Evolutionary conservation across 2,888 invertebrate species (phyloP).

Genomic region (Sympetrum striolatum): DNA sequence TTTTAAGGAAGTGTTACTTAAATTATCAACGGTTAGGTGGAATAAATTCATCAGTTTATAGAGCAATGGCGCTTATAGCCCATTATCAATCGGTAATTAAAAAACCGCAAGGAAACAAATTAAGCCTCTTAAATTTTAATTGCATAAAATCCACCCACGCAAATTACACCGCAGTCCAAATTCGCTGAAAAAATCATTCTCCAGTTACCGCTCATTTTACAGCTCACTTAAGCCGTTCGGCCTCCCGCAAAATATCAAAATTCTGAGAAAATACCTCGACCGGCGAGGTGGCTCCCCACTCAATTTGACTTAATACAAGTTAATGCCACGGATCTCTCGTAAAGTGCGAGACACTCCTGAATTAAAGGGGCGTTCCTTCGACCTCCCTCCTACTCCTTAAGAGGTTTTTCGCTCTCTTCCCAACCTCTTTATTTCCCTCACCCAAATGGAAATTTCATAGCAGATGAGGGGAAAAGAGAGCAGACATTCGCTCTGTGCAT

Average conservation of each 20-base stretch:
- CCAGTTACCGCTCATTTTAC: neutral
- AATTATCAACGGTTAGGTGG: too few relatives aligned
- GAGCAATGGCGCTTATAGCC: too few relatives aligned
- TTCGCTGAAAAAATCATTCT: neutral
- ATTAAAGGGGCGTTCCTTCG: neutral
- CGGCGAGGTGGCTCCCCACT: neutral
- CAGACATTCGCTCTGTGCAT: neutral
- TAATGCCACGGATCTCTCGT: neutral
- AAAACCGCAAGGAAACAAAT: too few relatives aligned
- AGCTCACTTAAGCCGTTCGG: neutral
- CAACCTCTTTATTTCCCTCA: neutral
- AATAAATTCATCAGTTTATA: too few relatives aligned
- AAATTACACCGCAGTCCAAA: too few relatives aligned
- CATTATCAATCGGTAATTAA: too few relatives aligned
- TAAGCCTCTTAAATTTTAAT: too few relatives aligned
- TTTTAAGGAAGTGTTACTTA: too few relatives aligned
- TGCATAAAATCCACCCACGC: too few relatives aligned
- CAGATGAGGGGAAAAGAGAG: neutral
- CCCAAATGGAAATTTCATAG: neutral
- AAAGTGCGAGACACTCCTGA: neutral
- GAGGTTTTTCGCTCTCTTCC: neutral
- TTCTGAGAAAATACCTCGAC: neutral
- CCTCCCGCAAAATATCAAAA: neutral
- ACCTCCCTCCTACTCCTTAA: neutral
- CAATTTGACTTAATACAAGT: neutral